Evolutionary conservation across 2,888 invertebrate species (phyloP).

Genomic region (Danaus chrysippus): DNA sequence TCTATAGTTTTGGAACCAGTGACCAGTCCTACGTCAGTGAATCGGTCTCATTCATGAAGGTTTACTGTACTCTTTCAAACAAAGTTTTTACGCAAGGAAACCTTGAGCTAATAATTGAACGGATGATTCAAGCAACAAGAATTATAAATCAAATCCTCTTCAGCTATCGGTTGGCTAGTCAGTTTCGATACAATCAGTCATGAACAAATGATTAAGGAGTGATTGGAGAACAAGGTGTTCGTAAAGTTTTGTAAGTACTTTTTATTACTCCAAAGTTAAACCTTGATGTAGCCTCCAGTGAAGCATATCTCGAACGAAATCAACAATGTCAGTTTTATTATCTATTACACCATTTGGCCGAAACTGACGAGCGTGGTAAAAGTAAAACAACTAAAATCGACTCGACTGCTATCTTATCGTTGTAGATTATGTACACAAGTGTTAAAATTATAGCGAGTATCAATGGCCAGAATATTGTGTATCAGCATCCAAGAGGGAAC

Average conservation of each 20-base stretch:
- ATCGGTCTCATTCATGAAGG: conserved; percentile 27
- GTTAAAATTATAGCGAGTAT: conserved; percentile 56
- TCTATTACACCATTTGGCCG: conserved; percentile 24
- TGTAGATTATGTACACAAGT: conserved; percentile 74
- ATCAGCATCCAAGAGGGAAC: conserved; percentile 55
- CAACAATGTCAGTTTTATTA: conserved; percentile 13
- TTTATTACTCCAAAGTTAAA: conserved; percentile 11
- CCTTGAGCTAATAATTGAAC: conserved; percentile 33
- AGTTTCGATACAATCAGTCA: conserved; percentile 17
- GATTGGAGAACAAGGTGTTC: conserved; percentile 15
- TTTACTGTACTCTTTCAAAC: conserved; percentile 28
- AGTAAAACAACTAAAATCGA: conserved; percentile 37
- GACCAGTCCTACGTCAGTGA: conserved; percentile 23
- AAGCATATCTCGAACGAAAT: conserved; percentile 36
- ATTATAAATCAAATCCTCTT: conserved; percentile 17
- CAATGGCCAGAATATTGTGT: conserved; percentile 64
- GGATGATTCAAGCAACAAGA: conserved; percentile 33
- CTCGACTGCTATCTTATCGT: conserved; percentile 65
- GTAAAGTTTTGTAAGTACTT: conserved; percentile 44
- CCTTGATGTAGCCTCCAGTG: conserved; percentile 38
- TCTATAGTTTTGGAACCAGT: conserved; percentile 18
- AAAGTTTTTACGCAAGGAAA: conserved; percentile 30
- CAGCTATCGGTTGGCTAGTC: conserved; percentile 16
- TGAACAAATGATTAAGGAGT: conserved; percentile 19
- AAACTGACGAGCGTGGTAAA: conserved; percentile 29